Evolutionary conservation across 1,140 invertebrate genomes (phyloP).

Genomic region (Thrips palmi): DNA sequence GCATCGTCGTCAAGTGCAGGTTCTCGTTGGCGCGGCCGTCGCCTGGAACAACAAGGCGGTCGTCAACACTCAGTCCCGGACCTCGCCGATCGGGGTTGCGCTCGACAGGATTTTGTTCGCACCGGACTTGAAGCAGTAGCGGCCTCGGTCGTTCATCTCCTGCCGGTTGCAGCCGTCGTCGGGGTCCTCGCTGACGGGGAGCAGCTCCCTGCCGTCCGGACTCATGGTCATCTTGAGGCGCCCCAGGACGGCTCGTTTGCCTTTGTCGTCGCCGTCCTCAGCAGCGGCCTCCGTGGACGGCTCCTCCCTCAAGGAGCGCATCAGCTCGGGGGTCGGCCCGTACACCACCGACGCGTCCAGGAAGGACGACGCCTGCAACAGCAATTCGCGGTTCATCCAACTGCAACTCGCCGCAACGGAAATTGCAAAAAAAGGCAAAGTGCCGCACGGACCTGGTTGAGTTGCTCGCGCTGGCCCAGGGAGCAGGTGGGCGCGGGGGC

Average conservation of each 20-base stretch:
- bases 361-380: constrained; percentile 78
- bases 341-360: constrained; percentile 83
- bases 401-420: background rate
- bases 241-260: background rate
- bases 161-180: constrained; percentile 56
- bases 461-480: constrained; percentile 30
- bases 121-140: constrained; percentile 60
- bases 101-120: constrained; percentile 9
- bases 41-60: constrained; percentile 29
- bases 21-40: constrained; percentile 66
- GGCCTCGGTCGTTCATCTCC: constrained; percentile 39
- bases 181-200: constrained; percentile 48
- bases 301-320: constrained; percentile 34
- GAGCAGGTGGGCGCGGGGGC: constrained; percentile 73
- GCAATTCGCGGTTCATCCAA: constrained; percentile 48
- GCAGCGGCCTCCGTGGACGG: constrained; percentile 3
- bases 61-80: background rate
- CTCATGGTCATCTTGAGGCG: constrained; percentile 40
- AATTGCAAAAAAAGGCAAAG: constrained; percentile 2
- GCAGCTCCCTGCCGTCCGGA: constrained; percentile 38
- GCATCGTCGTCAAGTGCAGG: constrained; percentile 64
- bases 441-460: background rate
- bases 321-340: constrained; percentile 36
- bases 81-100: background rate
- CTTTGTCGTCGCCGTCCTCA: background rate